Conservation (phyloP, 2,888 invertebrate genomes). For the Noctua janthina region DNA sequence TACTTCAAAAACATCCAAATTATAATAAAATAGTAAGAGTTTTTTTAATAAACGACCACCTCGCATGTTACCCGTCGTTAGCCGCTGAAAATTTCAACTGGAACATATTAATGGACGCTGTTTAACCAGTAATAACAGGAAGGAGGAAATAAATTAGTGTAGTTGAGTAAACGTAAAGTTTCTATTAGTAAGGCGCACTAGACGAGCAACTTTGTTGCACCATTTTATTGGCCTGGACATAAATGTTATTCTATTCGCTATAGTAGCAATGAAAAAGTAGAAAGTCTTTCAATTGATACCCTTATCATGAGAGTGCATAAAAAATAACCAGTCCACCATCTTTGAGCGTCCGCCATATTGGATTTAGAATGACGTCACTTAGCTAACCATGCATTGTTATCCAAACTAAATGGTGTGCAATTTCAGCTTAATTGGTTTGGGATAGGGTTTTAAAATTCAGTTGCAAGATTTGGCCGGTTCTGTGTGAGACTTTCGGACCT, state of each 20-base stretch:
- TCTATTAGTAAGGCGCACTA: conserved; percentile 3
- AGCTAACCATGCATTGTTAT: too few relatives aligned
- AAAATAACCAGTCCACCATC: neutral
- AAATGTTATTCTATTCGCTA: neutral
- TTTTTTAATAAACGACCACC: conserved; percentile 45
- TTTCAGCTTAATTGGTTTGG: neutral
- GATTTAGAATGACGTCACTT: neutral
- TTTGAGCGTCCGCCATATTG: neutral
- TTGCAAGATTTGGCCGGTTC: neutral
- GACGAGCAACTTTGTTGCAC: neutral
- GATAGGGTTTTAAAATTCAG: neutral
- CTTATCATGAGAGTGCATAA: neutral
- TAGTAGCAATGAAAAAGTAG: neutral
- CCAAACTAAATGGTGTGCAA: neutral
- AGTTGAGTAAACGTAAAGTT: conserved; percentile 29
- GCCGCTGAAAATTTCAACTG: conserved; percentile 25
- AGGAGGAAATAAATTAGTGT: conserved; percentile 27
- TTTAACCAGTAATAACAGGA: conserved; percentile 41
- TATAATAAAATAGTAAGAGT: conserved; percentile 12
- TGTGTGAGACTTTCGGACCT: neutral
- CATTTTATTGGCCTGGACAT: neutral
- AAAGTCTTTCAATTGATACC: neutral
- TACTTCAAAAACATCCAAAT: neutral
- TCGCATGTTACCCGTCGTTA: conserved; percentile 51
- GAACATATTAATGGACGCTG: conserved; percentile 42